phyloP scores from a whole-genome alignment of 2,888 invertebrate species.

The Thymelicus sylvestris region DNA sequence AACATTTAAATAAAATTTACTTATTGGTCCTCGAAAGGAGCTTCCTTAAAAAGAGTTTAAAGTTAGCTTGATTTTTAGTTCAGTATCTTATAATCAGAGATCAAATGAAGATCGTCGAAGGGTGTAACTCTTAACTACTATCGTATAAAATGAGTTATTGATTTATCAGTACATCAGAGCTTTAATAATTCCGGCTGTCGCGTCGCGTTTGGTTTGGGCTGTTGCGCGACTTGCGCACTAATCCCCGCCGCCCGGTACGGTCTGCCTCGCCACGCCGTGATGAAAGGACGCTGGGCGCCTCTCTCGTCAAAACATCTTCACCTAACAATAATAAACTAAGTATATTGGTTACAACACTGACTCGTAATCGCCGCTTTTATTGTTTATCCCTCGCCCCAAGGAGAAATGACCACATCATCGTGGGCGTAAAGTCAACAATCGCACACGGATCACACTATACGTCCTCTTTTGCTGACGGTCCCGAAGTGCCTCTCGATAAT shows the following conservation, averaged over 20 bases:
- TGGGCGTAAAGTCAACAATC: constrained; percentile 82
- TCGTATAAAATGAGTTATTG: constrained; percentile 71
- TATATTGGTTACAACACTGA: constrained; percentile 76
- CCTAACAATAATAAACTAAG: constrained; percentile 75
- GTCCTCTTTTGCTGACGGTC: constrained; percentile 83
- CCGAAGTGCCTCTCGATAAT: constrained; percentile 83
- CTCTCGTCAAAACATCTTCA: constrained; percentile 71
- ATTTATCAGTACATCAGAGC: constrained; percentile 79
- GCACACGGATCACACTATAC: constrained; percentile 75
- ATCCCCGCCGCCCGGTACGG: constrained; percentile 66
- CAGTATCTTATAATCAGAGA: constrained; percentile 23
- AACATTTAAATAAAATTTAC: constrained; percentile 12
- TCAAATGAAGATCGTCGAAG: constrained; percentile 45
- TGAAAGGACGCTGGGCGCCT: constrained; percentile 55
- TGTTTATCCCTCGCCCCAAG: constrained; percentile 79
- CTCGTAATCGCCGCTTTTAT: constrained; percentile 81
- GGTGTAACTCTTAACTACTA: constrained; percentile 50
- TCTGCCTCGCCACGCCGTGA: constrained; percentile 65
- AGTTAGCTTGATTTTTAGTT: background rate
- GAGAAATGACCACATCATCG: constrained; percentile 76
- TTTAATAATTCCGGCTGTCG: constrained; percentile 77
- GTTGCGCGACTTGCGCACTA: constrained; percentile 68
- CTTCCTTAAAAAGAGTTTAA: background rate
- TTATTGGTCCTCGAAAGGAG: background rate
- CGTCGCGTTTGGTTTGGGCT: constrained; percentile 70